phyloP scores from a whole-genome alignment of 1,140 invertebrate genomes.

The Drosophila pseudoananassae region DNA sequence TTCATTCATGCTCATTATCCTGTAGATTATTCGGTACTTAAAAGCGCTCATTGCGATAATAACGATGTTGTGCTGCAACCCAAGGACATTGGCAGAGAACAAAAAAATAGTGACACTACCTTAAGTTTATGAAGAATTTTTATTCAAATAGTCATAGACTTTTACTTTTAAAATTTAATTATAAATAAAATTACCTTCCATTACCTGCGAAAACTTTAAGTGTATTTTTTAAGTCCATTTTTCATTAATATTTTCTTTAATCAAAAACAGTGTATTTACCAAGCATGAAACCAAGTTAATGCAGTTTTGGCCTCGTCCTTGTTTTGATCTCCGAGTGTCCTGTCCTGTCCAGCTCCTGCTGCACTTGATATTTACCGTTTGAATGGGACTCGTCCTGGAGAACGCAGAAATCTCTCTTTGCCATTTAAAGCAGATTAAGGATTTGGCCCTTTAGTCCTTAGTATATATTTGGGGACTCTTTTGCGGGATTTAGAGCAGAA shows the following conservation, averaged over 20 bases:
- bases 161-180: no score
- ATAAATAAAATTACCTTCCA: no score
- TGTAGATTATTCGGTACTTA: slow-evolving; percentile 80
- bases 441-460: slow-evolving; percentile 30
- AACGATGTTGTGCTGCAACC: slow-evolving; percentile 60
- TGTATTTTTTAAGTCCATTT: not conserved
- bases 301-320: slow-evolving; percentile 52
- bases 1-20: slow-evolving; percentile 78
- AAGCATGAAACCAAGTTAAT: slow-evolving; percentile 39
- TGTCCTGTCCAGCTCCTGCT: slow-evolving; percentile 41
- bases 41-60: slow-evolving; percentile 75
- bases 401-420: slow-evolving; percentile 56
- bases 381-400: slow-evolving; percentile 51
- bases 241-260: not conserved
- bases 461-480: slow-evolving; percentile 29
- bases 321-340: slow-evolving; percentile 35
- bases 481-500: slow-evolving; percentile 14
- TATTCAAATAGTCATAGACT: no score
- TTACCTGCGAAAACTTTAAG: not conserved
- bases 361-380: slow-evolving; percentile 79
- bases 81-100: slow-evolving; percentile 44
- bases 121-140: no score
- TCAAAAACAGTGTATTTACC: slow-evolving; percentile 19
- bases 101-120: not conserved
- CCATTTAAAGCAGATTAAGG: slow-evolving; percentile 78